Percentiles rank a stretch among this genome's conserved stretches.
phyloP scores from a whole-genome alignment of 2,113 vertebrate species.

The Rissa tridactyla region DNA sequence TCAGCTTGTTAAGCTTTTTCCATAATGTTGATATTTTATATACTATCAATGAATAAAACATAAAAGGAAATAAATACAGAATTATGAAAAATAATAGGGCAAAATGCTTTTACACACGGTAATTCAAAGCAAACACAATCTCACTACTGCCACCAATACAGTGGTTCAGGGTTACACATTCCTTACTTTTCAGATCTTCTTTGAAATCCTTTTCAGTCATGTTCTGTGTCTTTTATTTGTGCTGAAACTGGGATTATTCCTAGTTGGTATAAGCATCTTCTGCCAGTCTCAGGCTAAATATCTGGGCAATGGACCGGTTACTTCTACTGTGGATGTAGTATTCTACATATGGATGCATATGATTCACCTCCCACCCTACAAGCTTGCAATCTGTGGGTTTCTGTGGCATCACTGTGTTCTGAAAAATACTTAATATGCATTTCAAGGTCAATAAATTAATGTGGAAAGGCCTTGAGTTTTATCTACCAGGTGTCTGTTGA shows the following conservation, averaged over 20 bases:
- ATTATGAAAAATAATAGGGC: not conserved
- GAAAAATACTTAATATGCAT: not conserved
- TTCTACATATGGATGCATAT: not conserved
- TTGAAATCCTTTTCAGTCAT: not conserved
- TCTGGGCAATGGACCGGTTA: not conserved
- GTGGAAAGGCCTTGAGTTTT: not conserved
- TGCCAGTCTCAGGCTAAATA: not conserved
- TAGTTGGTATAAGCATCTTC: not conserved
- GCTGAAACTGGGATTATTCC: not conserved
- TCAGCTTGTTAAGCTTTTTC: not conserved
- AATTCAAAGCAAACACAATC: not conserved
- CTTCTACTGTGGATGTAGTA: not conserved
- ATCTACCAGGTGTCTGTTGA: not conserved
- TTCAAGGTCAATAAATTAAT: not conserved
- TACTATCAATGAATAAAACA: not conserved
- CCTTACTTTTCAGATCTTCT: not conserved
- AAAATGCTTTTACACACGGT: not conserved
- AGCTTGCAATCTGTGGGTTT: accelerated
- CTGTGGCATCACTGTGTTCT: not conserved
- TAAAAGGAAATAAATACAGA: not conserved
- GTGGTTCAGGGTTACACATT: not conserved
- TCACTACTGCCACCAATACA: not conserved
- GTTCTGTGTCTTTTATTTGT: not conserved
- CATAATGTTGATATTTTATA: not conserved
- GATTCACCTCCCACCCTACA: not conserved